Percentiles rank a stretch among this genome's conserved stretches.
These are phyloP conservation scores for Augochlorella aurata DNA, from an alignment of 2,888 invertebrate genomes.

Conservation along the genomic window DNA sequence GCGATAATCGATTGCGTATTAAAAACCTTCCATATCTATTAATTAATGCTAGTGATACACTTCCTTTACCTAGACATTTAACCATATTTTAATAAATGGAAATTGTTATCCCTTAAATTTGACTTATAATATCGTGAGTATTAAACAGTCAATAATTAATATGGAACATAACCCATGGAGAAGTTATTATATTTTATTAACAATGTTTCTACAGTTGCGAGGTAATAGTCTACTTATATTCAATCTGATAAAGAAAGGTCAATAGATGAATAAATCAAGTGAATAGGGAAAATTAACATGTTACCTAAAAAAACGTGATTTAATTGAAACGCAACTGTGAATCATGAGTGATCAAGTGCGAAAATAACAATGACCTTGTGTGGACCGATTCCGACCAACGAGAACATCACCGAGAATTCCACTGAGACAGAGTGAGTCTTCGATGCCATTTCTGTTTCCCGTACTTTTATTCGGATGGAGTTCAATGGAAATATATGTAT, in stretches of 20 bases:
- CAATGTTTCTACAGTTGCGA: not conserved
- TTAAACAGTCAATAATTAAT: too few species aligned
- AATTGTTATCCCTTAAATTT: not conserved
- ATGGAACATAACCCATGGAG: not conserved
- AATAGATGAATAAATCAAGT: not conserved
- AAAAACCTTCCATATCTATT: not conserved
- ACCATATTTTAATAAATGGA: not conserved
- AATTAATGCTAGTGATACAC: not conserved
- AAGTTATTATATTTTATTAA: not conserved
- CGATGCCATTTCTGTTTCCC: not conserved
- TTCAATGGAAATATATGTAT: conserved; percentile 11
- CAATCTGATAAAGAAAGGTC: not conserved
- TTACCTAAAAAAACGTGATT: not conserved
- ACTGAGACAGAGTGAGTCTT: not conserved
- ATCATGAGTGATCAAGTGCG: conserved; percentile 8
- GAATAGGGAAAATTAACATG: not conserved
- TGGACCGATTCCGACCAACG: not conserved
- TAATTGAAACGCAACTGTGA: not conserved
- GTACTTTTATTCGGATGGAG: not conserved
- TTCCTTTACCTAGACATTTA: not conserved
- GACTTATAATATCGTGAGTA: too few species aligned
- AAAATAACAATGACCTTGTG: conserved; percentile 21
- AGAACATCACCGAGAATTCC: not conserved
- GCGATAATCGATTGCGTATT: not conserved
- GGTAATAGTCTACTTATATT: not conserved